Evolutionary conservation across 2,113 vertebrate species (phyloP).

Genomic region (Deroptyus accipitrinus): DNA sequence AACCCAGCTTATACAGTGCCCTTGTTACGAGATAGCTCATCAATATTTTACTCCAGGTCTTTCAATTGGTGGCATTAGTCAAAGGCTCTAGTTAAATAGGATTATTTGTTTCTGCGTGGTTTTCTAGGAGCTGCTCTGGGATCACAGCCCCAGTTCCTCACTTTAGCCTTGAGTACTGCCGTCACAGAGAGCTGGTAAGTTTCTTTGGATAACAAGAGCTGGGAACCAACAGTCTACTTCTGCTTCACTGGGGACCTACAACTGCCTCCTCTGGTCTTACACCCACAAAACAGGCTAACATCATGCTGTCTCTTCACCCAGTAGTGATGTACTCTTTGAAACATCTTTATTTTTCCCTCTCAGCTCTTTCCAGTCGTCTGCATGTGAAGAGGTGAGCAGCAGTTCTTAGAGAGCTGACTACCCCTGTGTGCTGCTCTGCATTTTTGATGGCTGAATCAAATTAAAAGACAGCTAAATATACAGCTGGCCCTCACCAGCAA

Average conservation of each 20-base stretch:
- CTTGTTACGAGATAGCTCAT: background rate
- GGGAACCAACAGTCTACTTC: background rate
- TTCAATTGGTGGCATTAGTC: background rate
- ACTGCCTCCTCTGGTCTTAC: background rate
- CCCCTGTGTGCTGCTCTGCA: background rate
- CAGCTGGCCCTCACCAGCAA: background rate
- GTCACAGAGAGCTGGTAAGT: background rate
- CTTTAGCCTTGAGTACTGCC: background rate
- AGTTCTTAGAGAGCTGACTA: background rate
- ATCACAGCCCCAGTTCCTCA: background rate
- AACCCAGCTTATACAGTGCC: background rate
- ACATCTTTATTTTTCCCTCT: background rate
- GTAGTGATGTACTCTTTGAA: background rate
- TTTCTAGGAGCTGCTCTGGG: background rate
- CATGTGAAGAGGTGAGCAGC: background rate
- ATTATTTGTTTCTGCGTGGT: accelerated
- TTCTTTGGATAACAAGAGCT: background rate
- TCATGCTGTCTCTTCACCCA: accelerated
- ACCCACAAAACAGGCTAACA: background rate
- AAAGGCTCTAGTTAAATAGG: background rate
- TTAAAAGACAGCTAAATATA: background rate
- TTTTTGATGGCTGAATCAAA: background rate
- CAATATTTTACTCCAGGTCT: background rate
- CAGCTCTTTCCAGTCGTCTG: background rate
- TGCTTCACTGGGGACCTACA: background rate